Conservation (phyloP, 2,113 vertebrate genomes). For the Echinops telfairi region DNA sequence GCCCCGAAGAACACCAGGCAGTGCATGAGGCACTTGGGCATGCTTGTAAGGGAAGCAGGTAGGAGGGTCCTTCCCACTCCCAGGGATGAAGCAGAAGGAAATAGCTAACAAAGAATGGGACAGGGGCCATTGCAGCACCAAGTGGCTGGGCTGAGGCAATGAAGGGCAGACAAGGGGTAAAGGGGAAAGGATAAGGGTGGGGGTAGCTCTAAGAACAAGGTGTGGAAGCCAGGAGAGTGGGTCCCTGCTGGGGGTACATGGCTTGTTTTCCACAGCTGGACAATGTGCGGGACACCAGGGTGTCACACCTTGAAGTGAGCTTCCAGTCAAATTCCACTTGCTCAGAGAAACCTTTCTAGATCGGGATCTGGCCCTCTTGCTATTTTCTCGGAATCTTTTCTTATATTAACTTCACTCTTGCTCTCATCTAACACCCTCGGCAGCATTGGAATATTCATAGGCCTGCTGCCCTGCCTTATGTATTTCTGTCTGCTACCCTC, state of each 20-base stretch:
- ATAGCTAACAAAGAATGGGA: neutral
- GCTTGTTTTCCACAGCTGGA: neutral
- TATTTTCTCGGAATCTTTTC: neutral
- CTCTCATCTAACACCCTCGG: rapidly evolving
- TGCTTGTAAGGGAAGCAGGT: neutral
- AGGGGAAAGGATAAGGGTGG: neutral
- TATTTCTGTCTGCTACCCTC: rapidly evolving
- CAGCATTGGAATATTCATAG: neutral
- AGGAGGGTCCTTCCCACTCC: neutral
- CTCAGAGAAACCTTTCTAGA: neutral
- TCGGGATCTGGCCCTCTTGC: rapidly evolving
- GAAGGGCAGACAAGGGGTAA: neutral
- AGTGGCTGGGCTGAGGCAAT: neutral
- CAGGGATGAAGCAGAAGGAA: neutral
- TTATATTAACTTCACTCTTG: rapidly evolving
- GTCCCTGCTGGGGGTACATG: rapidly evolving
- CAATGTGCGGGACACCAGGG: too few species aligned
- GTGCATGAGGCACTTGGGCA: too few species aligned
- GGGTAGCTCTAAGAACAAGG: neutral
- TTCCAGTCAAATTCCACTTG: neutral
- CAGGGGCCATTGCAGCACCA: rapidly evolving
- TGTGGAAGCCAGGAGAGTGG: neutral
- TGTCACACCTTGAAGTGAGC: neutral
- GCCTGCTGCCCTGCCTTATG: too few species aligned
- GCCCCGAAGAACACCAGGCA: neutral